phyloP scores from a whole-genome alignment of 2,888 invertebrate genomes.

The Sisyra terminalis region DNA sequence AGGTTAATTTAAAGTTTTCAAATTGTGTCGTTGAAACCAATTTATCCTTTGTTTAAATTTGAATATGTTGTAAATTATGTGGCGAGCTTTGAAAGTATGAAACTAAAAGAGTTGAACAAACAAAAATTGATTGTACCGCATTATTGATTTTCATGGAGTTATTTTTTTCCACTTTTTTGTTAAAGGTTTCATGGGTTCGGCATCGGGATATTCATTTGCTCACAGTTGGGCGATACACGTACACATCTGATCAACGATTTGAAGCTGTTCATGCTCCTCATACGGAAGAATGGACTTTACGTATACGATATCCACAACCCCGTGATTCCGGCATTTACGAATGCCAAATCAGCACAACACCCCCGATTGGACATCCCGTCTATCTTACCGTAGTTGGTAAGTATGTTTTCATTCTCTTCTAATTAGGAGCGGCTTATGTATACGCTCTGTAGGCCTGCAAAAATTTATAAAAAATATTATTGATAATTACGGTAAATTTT shows the following conservation, averaged over 20 bases:
- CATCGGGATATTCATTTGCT: conserved; percentile 59
- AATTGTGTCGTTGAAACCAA: too few relatives aligned
- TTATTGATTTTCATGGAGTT: too few relatives aligned
- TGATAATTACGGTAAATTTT: too few relatives aligned
- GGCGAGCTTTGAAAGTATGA: too few relatives aligned
- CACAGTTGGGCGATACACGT: conserved; percentile 58
- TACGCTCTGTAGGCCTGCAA: too few relatives aligned
- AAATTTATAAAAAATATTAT: too few relatives aligned
- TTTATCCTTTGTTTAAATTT: too few relatives aligned
- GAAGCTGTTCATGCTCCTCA: conserved; percentile 75
- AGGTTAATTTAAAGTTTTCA: too few relatives aligned
- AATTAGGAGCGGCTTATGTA: neutral
- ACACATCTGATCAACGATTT: conserved; percentile 71
- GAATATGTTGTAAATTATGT: too few relatives aligned
- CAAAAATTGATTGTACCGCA: too few relatives aligned
- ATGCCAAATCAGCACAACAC: conserved; percentile 83
- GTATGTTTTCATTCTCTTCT: conserved; percentile 21
- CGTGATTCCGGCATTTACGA: conserved; percentile 70
- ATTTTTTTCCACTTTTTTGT: conserved; percentile 12
- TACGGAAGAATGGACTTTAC: conserved; percentile 74
- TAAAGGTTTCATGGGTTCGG: conserved; percentile 62
- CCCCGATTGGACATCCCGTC: conserved; percentile 70
- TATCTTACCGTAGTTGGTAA: conserved; percentile 71
- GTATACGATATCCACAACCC: conserved; percentile 55
- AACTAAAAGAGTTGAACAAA: too few relatives aligned